Conservation (phyloP, 2,888 invertebrate species). For the Eupithecia insigniata region DNA sequence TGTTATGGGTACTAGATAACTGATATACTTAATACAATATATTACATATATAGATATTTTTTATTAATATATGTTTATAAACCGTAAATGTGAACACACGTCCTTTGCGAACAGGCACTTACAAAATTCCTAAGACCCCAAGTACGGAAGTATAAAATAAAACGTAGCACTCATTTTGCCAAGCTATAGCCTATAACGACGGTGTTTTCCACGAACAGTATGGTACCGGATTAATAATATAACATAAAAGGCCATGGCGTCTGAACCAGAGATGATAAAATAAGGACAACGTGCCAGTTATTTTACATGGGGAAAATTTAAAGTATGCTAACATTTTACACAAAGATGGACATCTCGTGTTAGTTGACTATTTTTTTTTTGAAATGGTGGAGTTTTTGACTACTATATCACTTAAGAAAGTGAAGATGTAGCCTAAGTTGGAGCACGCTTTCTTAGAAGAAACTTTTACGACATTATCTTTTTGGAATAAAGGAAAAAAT, state of each 20-base stretch:
- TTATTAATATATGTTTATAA: too few relatives aligned
- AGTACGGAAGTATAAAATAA: slow-evolving; percentile 35
- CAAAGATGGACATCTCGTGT: neutral
- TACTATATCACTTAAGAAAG: too few relatives aligned
- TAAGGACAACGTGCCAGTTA: neutral
- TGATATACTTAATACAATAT: too few relatives aligned
- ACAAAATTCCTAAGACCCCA: slow-evolving; percentile 4
- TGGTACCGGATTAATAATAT: slow-evolving; percentile 40
- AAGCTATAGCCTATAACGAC: slow-evolving; percentile 27
- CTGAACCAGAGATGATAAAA: slow-evolving; percentile 16
- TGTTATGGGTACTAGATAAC: too few relatives aligned
- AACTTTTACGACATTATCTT: too few relatives aligned
- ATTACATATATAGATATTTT: too few relatives aligned
- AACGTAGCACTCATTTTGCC: slow-evolving; percentile 39
- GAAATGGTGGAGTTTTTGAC: too few relatives aligned
- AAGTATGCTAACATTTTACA: neutral
- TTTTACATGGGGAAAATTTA: neutral
- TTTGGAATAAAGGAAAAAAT: too few relatives aligned
- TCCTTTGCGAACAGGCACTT: neutral
- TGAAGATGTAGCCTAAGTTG: too few relatives aligned
- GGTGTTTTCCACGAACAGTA: slow-evolving; percentile 27
- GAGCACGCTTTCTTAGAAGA: too few relatives aligned
- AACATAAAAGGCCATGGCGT: slow-evolving; percentile 31
- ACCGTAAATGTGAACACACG: neutral
- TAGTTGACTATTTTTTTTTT: too few relatives aligned